These are phyloP conservation scores for Lasiurus cinereus DNA, from an alignment of 2,113 vertebrate species.

Conservation along the genomic window DNA sequence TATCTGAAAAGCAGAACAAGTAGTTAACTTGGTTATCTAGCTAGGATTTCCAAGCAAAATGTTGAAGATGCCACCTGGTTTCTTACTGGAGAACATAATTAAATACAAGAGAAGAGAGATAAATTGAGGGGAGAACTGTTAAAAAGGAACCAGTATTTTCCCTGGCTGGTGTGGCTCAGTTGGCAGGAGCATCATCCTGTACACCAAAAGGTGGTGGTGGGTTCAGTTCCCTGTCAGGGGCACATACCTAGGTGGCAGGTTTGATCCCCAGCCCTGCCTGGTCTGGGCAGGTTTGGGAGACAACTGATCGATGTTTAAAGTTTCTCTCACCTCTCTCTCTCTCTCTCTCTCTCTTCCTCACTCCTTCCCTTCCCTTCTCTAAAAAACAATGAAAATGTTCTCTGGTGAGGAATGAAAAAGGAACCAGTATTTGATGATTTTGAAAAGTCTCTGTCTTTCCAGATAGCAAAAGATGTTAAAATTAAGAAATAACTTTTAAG, in stretches of 20 bases:
- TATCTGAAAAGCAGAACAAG: background rate
- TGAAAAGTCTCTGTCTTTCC: constrained; percentile 35
- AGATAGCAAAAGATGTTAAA: constrained; percentile 49
- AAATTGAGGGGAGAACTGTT: background rate
- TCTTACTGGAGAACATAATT: background rate
- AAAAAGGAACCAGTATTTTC: background rate
- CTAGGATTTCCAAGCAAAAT: constrained; percentile 16
- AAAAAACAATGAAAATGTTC: no score
- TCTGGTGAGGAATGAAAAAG: background rate
- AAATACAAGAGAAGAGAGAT: background rate
- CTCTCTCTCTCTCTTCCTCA: no score
- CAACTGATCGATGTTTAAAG: no score
- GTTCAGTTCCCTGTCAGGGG: no score
- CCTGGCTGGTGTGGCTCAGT: background rate
- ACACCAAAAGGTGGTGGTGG: background rate
- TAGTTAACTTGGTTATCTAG: background rate
- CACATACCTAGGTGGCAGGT: no score
- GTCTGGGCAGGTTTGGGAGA: no score
- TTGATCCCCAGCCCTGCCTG: no score
- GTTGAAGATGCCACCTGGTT: constrained; percentile 15
- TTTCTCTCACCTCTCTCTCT: no score
- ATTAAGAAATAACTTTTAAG: background rate
- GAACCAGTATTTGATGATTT: background rate
- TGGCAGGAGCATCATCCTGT: background rate
- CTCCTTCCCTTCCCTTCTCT: no score